Evolutionary conservation across 2,797 vertebrate genomes (phyloP), one percentile per base, ranked within the genome.

Genomic region (Loriculus beryllinus): DNA sequence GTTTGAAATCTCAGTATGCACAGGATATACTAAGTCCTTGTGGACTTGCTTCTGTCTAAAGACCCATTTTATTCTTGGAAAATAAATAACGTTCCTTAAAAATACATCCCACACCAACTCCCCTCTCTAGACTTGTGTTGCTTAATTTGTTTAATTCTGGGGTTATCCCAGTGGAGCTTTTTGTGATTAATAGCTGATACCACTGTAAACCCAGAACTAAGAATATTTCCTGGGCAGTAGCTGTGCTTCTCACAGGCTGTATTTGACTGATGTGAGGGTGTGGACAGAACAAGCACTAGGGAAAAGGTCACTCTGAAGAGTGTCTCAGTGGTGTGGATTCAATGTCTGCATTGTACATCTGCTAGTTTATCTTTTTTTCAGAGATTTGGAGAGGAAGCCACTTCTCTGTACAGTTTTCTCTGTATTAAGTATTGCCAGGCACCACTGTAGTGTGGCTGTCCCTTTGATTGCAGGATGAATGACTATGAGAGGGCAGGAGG

Each of bases 1-100:
- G 43, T 92, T 94, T 94, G 81, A 79, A 86, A 93, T 88, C 92
- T 82, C 81, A 95, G 88, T 52, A 57, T 94, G 93, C 95, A 64
- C 56, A 70, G 51, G 67, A 74, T 88, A 77, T 74, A 79, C 26
- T 57, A 62, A 92, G 90, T 88, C 70, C 56, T 84, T 79, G n/a
- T 63, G 59, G 82, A 76, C 69, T 81, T 0, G 0, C 17, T 84
- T 4, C 52, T 88, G 20, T 64, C 29, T 77, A 57, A 93, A 74
- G 64, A 86, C 60, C 42, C 3, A 0, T 1, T 37, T 84, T 71
- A 63, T 82, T 45, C 21, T 88, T 86, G 57, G 48, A 82, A 90
- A 47, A 29, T 74, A 75, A 88, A 40, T 45, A 48, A 21, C 0
- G 1, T 86, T 86, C 42, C 63, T 70, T 92, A 80, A 88, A 84